These are phyloP conservation scores for Salticus scenicus DNA, from an alignment of 2,888 invertebrate genomes.

Conservation along the genomic window DNA sequence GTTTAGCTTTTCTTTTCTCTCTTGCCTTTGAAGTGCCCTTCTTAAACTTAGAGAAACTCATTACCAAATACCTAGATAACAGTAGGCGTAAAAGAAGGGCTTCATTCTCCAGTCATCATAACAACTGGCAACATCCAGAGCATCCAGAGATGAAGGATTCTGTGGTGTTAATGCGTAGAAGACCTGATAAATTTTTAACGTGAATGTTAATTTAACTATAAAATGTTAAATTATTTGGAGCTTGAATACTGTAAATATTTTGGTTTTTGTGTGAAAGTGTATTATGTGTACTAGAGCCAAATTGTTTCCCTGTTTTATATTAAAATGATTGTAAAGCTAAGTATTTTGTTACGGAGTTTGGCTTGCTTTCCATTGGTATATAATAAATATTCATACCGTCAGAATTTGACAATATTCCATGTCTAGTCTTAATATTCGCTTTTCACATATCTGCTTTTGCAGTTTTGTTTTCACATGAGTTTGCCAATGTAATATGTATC, in stretches of 20 bases:
- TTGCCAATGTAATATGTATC: too few species aligned
- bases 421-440: too few species aligned
- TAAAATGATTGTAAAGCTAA: too few species aligned
- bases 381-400: too few species aligned
- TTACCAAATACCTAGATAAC: conserved; percentile 47
- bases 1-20: conserved; percentile 63
- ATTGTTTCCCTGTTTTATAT: too few species aligned
- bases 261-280: too few species aligned
- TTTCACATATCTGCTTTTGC: too few species aligned
- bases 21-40: conserved; percentile 68
- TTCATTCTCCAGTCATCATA: conserved; percentile 34
- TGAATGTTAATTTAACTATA: background rate
- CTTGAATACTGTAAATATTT: background rate
- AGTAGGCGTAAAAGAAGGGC: conserved; percentile 48
- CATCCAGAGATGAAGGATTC: conserved; percentile 64
- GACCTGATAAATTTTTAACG: conserved; percentile 39
- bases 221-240: background rate
- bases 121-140: conserved; percentile 56
- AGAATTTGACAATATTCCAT: too few species aligned
- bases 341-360: too few species aligned
- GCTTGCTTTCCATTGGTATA: too few species aligned
- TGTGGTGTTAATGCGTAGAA: conserved; percentile 56
- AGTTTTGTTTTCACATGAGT: too few species aligned
- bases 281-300: too few species aligned
- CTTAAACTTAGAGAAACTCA: conserved; percentile 61